Base-by-base conservation (phyloP, 2,888 invertebrate genomes). In the Lepidochitona cinerea region DNA sequence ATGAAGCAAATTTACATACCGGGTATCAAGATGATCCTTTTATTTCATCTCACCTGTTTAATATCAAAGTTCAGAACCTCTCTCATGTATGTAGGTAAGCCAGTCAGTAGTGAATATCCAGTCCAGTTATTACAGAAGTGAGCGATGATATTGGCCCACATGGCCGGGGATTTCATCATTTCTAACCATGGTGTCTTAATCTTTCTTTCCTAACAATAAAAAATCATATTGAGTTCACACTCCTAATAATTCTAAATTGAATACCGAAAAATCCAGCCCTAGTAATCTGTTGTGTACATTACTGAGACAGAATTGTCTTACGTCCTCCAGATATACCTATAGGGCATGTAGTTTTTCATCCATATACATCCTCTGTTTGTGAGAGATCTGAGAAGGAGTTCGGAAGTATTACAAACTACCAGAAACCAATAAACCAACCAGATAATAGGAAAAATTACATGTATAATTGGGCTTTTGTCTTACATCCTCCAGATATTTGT, bases 51-150 rank as follows among this genome's bases (percentile, higher is more conserved):
- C 78, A 86, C 87, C 77, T 77, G 65, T 79, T 85, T 80, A 36
- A 88, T 85, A 73, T 87, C 83, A 72, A 84, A 87, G 26, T 86
- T 82, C 2, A 87, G 76, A 0, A 85, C 87, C 41, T 86, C 85
- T 67, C 86, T 87, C 85, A 88, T 86, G 71, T 84, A 88, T 0
- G 83, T 83, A 1, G 88, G 88, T 9, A 87, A 78, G 29, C 81
- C 83, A 0, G 88, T 88, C 12, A 87, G 73, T 7, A 87, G 79
- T 0, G 87, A 85, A 74, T 87, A 87, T 70, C 83, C 83, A 37
- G 88, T 90, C 91, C 91, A 91, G 74, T 90, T 91, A 76, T 92
- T 91, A 72, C 92, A 92, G 54, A 92, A 87, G 76, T 93, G 92
- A 1, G 92, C 92, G 2, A 91, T 83, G n/a, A 91, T 85, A 75